Base-by-base conservation (phyloP, 2,888 invertebrate species). In the Pasiphila rectangulata region DNA sequence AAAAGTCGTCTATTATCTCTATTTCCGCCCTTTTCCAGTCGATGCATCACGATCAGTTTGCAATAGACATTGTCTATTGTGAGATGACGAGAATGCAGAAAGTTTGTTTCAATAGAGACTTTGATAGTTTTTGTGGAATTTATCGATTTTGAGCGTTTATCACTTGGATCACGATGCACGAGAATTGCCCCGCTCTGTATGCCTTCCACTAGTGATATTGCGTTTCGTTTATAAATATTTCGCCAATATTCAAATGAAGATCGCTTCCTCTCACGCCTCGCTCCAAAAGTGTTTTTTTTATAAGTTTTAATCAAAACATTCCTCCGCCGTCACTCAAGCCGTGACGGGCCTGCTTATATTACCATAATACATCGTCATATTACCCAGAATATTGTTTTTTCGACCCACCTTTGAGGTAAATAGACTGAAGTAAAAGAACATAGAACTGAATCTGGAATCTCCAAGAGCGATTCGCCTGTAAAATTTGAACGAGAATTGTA, bases 261-360 rank as follows among this genome's bases (percentile, higher is more conserved):
- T 42, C 45, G 40, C 44, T 35, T 32, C 3, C 27, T 32, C 43
- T 32, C 15, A 12, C 44, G 32, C 41, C 29, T 38, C 43, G 48
- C 39, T 37, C 56, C 64, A 61, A 63, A 69, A 67, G 65, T 65
- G 68, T 63, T 62, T 68, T 73, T n/a, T 71, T 67, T 64, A 67
- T 69, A 75, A 74, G 70, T 72, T 77, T 75, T 77, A 77, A 77
- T 75, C 69, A 77, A 76, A 77, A 75, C 73, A 75, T 71, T 68
- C 65, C 62, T 55, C 57, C 55, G 56, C 59, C 58, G 64, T 69
- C 66, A 69, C 59, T 52, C 45, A 52, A 40, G 39, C 61, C 46
- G 53, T 49, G 61, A 48, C 64, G 58, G 60, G 57, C 55, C 59
- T 63, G 67, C 61, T 63, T 68, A 62, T 70, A 70, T 72, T 72